These are phyloP conservation scores for Polyergus mexicanus DNA, from an alignment of 1,140 invertebrate genomes.

Conservation along the genomic window DNA sequence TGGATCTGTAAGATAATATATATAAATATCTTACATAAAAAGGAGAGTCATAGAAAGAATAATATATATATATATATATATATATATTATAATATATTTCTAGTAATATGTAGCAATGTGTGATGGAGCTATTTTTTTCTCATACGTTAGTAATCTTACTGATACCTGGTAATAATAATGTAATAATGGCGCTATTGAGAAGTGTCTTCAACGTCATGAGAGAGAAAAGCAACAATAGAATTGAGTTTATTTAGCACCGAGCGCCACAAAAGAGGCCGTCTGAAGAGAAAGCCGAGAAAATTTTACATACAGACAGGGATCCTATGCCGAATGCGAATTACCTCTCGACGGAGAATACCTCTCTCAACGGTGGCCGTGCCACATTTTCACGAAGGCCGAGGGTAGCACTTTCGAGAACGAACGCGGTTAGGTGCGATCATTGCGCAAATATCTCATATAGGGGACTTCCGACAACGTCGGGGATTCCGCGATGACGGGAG, in stretches of 20 bases:
- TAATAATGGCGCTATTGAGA: constrained; percentile 4
- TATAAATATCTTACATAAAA: not conserved
- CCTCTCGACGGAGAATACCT: constrained; percentile 21
- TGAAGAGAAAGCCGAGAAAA: not conserved
- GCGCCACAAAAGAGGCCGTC: not conserved
- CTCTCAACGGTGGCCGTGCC: not conserved
- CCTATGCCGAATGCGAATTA: constrained; percentile 13
- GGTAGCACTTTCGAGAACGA: constrained; percentile 45
- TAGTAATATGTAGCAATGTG: not conserved
- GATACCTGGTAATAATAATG: not conserved
- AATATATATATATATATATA: no score
- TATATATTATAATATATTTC: not conserved
- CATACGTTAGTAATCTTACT: not conserved
- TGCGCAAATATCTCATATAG: constrained; percentile 52
- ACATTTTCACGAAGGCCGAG: constrained; percentile 40
- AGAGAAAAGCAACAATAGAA: constrained; percentile 6
- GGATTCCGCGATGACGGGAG: constrained; percentile 58
- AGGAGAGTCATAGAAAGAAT: no score
- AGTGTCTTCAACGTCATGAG: not conserved
- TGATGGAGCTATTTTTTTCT: not conserved
- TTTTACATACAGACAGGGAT: not conserved
- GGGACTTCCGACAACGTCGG: constrained; percentile 57
- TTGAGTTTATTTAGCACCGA: constrained; percentile 6
- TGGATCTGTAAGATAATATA: not conserved
- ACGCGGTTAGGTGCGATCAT: constrained; percentile 58